A percentile compares a stretch with the other conserved stretches of the same genome.
Evolutionary conservation across 2,888 invertebrate genomes (phyloP).

Genomic region (Synanthedon andrenaeformis): DNA sequence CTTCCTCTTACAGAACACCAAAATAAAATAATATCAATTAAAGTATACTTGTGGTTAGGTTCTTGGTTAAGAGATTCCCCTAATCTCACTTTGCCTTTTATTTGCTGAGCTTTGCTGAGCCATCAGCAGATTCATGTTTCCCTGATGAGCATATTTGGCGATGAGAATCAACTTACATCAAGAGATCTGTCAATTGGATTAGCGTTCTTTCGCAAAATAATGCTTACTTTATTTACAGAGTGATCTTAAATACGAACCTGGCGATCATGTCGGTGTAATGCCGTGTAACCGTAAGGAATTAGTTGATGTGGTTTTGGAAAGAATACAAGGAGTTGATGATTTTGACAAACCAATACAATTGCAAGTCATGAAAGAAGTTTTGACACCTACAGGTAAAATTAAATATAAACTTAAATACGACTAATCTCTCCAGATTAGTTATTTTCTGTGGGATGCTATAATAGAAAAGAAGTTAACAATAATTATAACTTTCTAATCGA

Average conservation of each 20-base stretch:
- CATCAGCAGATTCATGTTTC: too few relatives aligned
- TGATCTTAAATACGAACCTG: conserved; percentile 82
- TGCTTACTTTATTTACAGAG: conserved; percentile 24
- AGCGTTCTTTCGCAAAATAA: background rate
- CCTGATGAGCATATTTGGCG: too few relatives aligned
- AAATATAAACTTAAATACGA: background rate
- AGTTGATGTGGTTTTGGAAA: conserved; percentile 81
- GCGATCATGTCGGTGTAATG: conserved; percentile 94
- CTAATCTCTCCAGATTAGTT: background rate
- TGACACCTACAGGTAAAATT: conserved; percentile 80
- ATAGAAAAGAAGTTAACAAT: too few relatives aligned
- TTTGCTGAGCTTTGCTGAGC: too few relatives aligned
- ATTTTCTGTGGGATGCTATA: background rate
- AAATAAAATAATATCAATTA: too few relatives aligned
- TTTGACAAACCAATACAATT: conserved; percentile 79
- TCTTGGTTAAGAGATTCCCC: too few relatives aligned
- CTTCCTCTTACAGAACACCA: too few relatives aligned
- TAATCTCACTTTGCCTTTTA: too few relatives aligned
- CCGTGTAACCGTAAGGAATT: conserved; percentile 83
- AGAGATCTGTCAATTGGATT: too few relatives aligned
- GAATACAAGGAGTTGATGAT: conserved; percentile 75
- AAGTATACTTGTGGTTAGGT: too few relatives aligned
- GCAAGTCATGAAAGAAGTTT: conserved; percentile 84
- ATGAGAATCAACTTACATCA: too few relatives aligned
- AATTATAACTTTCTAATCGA: too few relatives aligned